These are phyloP conservation scores for Leuciscus waleckii DNA, from an alignment of 2,797 vertebrate genomes.

Conservation along the genomic window DNA sequence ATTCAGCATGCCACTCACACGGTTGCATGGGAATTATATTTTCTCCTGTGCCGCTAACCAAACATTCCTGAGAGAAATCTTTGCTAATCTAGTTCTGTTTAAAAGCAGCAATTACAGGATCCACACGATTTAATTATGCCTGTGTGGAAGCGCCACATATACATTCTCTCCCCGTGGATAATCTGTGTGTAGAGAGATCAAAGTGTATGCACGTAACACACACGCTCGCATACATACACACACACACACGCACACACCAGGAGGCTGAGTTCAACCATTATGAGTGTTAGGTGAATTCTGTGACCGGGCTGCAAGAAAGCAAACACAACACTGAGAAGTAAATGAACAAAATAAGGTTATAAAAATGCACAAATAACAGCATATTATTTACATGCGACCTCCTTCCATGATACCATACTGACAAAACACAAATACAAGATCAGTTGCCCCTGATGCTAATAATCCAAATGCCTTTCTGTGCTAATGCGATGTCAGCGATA, in stretches of 20 bases:
- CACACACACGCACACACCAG: background rate
- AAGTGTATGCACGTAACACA: background rate
- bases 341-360: constrained; percentile 11
- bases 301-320: background rate
- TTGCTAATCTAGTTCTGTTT: constrained; percentile 59
- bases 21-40: constrained; percentile 35
- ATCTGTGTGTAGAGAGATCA: constrained; percentile 35
- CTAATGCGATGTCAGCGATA: constrained; percentile 59
- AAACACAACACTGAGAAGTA: constrained; percentile 12
- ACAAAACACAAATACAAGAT: constrained; percentile 55
- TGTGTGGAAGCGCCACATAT: constrained; percentile 11
- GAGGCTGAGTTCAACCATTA: constrained; percentile 24
- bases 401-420: constrained; percentile 5
- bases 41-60: constrained; percentile 60
- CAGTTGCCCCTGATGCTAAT: constrained; percentile 62
- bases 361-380: constrained; percentile 36
- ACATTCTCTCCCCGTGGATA: constrained; percentile 34
- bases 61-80: constrained; percentile 56
- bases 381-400: background rate
- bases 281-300: background rate
- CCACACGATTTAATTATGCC: constrained; percentile 62
- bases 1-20: constrained; percentile 39
- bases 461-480: constrained; percentile 54
- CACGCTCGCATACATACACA: constrained; percentile 4
- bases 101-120: constrained; percentile 66